Base-by-base conservation (phyloP, 2,888 invertebrate species). In the Eulithis prunata region DNA sequence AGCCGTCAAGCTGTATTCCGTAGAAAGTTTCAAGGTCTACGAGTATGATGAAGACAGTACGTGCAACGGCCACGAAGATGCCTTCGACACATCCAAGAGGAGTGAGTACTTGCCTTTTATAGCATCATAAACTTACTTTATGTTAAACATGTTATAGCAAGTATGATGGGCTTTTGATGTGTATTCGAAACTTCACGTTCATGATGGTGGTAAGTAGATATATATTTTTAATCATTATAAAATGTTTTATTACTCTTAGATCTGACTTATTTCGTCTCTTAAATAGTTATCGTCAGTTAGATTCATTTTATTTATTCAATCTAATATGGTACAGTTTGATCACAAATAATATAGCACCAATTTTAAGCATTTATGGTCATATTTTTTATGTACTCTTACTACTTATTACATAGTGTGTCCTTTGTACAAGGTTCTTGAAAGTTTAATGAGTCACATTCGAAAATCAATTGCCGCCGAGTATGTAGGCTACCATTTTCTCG, bases 1-100 rank as follows among this genome's bases (percentile, higher is more conserved):
- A 89, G 82, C 83, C 87, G 87, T 75, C 93, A 93, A 91, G 88
- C 93, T 93, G 93, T 93, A 92, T 93, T 93, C 93, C 84, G 90
- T 93, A 84, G 92, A 93, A 77, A 92, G 88, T 84, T 93, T 93
- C 83, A 90, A 93, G 85, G 91, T 87, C 74, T 93, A 92, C 77
- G 91, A 92, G 85, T 93, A 92, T 76, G 93, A 92, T 83, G 92
- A 88, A 71, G 93, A 91, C 71, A 81, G 85, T 71, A 81, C 85
- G 76, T 91, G 82, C 83, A 88, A 88, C 74, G 87, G 86, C 63
- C 90, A 88, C 72, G 91, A 91, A 71, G 91, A 92, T 79, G 89
- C 81, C 68, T 92, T 90, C 80, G 87, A 86, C 66, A 84, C 88
- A 73, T 82, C 87, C 74, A 90, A 90, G 74, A 88, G 91, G 82